Percentiles rank a stretch among this genome's conserved stretches.
These are phyloP conservation scores for Euthynnus affinis DNA, from an alignment of 2,797 vertebrate species.

Conservation along the genomic window DNA sequence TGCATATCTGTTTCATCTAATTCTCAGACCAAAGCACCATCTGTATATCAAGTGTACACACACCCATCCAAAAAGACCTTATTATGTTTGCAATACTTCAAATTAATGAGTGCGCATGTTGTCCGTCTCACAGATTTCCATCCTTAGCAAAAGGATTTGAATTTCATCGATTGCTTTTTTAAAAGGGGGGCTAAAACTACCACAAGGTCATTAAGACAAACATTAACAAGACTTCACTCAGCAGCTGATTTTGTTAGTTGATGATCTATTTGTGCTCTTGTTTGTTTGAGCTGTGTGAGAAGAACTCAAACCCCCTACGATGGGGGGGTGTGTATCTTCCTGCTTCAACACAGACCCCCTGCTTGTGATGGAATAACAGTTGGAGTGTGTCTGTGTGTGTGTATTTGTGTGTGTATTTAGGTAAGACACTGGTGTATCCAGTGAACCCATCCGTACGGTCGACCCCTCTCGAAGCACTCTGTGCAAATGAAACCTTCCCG, in stretches of 20 bases:
- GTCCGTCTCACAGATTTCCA: constrained; percentile 10
- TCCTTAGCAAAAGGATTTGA: constrained; percentile 17
- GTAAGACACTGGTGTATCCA: constrained; percentile 23
- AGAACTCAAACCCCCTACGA: neutral
- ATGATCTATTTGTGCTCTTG: constrained; percentile 12
- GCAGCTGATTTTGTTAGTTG: constrained; percentile 12
- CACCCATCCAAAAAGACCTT: constrained; percentile 26
- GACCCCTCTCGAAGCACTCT: constrained; percentile 42
- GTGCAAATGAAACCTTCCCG: constrained; percentile 71
- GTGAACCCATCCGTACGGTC: constrained; percentile 42
- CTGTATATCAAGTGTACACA: constrained; percentile 56
- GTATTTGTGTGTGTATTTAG: constrained; percentile 30
- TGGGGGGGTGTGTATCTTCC: constrained; percentile 16
- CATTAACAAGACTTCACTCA: constrained; percentile 2
- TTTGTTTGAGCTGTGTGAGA: constrained; percentile 11
- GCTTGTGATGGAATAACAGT: constrained; percentile 7
- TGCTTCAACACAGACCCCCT: constrained; percentile 35
- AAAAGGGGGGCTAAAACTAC: constrained; percentile 15
- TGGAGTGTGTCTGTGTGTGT: constrained; percentile 3
- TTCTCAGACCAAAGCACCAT: constrained; percentile 56
- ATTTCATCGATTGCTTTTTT: constrained; percentile 46
- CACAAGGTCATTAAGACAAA: constrained; percentile 37
- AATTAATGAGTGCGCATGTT: constrained; percentile 42
- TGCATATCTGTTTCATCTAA: constrained; percentile 67
- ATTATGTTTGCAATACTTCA: constrained; percentile 41